Percentiles rank a stretch among this genome's conserved stretches.
These are phyloP conservation scores for Grantiella picta DNA, from an alignment of 2,113 vertebrate genomes.

Conservation along the genomic window DNA sequence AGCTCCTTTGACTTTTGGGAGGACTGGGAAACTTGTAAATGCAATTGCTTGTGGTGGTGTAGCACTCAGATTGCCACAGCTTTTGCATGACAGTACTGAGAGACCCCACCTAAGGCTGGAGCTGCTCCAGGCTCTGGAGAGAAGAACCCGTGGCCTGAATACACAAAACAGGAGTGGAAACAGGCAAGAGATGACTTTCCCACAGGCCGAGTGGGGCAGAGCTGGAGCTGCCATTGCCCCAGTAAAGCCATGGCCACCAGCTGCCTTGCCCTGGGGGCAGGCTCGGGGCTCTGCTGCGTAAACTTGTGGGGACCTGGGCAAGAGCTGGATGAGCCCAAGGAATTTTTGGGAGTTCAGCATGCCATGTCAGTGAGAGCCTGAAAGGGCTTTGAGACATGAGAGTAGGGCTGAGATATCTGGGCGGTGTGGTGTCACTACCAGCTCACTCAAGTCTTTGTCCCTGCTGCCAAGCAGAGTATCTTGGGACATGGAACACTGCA, in stretches of 20 bases:
- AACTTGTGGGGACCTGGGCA: not conserved
- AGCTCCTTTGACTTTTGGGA: conserved; percentile 3
- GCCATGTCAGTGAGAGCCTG: not conserved
- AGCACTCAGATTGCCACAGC: conserved; percentile 17
- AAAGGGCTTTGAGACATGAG: not conserved
- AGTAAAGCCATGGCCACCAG: not conserved
- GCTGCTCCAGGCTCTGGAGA: conserved; percentile 28
- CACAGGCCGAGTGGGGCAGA: conserved; percentile 33
- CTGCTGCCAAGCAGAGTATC: not conserved
- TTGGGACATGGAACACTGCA: fast-evolving
- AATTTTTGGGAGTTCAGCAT: not conserved
- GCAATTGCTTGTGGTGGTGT: not conserved
- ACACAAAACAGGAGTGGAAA: conserved; percentile 57
- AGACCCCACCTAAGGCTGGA: conserved; percentile 53
- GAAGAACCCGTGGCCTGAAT: conserved; percentile 43
- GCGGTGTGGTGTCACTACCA: fast-evolving
- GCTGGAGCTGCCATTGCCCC: not conserved
- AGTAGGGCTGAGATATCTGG: not conserved
- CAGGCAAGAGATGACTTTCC: conserved; percentile 1
- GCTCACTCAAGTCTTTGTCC: not conserved
- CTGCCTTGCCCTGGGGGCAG: not conserved
- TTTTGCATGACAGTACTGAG: conserved; percentile 40
- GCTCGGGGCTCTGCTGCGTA: not conserved
- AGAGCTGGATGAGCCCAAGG: not conserved
- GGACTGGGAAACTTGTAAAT: conserved; percentile 40